phyloP scores from a whole-genome alignment of 92 coral and sea anemone genomes.

The Zoanthus gigantus region DNA sequence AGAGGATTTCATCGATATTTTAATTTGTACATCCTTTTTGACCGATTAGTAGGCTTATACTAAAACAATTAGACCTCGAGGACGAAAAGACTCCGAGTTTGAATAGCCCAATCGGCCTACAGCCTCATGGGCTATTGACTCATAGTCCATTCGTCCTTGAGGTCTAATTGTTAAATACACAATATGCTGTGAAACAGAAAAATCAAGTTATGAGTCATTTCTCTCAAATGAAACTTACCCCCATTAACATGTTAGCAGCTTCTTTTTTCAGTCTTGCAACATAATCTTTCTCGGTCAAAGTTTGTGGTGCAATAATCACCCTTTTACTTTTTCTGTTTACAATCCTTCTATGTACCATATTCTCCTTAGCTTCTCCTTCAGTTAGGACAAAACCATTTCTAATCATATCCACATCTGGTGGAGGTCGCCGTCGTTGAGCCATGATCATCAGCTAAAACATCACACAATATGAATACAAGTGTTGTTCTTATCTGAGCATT shows the following conservation, averaged over 20 bases:
- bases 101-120: too few species aligned
- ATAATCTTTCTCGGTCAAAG: slow-evolving; percentile 80
- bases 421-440: slow-evolving; percentile 85
- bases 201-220: too few species aligned
- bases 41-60: too few species aligned
- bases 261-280: slow-evolving; percentile 74
- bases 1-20: too few species aligned
- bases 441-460: slow-evolving; percentile 78
- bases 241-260: slow-evolving; percentile 80
- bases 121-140: too few species aligned
- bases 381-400: slow-evolving; percentile 90
- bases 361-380: slow-evolving; percentile 84
- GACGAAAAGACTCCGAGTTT: too few species aligned
- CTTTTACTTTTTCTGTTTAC: slow-evolving; percentile 90
- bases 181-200: too few species aligned
- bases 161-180: too few species aligned
- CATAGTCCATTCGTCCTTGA: too few species aligned
- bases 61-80: too few species aligned
- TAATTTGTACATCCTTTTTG: too few species aligned
- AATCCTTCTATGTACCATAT: slow-evolving; percentile 79
- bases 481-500: background rate
- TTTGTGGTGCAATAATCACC: slow-evolving; percentile 72
- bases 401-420: slow-evolving; percentile 95
- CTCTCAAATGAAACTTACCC: slow-evolving; percentile 54
- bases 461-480: background rate